Conservation (phyloP, 2,797 vertebrate species). For the Todus mexicanus region DNA sequence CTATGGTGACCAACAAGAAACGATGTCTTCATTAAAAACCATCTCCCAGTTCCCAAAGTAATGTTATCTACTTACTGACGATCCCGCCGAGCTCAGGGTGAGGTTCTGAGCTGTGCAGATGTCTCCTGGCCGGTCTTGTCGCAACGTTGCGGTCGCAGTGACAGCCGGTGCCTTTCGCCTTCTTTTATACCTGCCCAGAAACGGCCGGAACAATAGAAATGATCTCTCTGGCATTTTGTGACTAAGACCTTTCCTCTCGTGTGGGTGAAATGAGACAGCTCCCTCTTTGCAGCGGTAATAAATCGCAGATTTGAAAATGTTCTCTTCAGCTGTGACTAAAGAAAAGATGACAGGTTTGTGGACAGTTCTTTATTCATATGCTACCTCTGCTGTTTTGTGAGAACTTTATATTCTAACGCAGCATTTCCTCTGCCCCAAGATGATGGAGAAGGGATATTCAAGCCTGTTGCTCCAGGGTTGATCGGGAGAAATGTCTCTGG, state of each 20-base stretch:
- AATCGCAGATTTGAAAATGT: not conserved
- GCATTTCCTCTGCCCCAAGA: not conserved
- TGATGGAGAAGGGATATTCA: not conserved
- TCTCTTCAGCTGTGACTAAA: not conserved
- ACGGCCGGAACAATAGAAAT: not conserved
- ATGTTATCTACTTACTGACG: not conserved
- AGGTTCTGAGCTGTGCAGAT: not conserved
- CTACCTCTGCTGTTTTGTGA: not conserved
- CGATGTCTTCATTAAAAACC: not conserved
- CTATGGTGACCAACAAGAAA: not conserved
- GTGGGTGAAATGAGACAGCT: not conserved
- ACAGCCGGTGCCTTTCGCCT: not conserved
- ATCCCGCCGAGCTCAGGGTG: not conserved
- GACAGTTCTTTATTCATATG: not conserved
- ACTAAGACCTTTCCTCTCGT: not conserved
- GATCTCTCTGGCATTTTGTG: not conserved
- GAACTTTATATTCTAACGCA: not conserved
- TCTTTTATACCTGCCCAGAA: slow-evolving; percentile 55
- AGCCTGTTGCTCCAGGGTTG: not conserved
- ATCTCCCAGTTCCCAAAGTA: not conserved
- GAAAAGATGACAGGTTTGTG: not conserved
- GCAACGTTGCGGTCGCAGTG: not conserved
- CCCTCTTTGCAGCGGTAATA: not conserved
- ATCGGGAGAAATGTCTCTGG: not conserved
- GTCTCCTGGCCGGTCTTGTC: not conserved